phyloP scores from a whole-genome alignment of 2,888 invertebrate genomes.

The Mechanitis messenoides region DNA sequence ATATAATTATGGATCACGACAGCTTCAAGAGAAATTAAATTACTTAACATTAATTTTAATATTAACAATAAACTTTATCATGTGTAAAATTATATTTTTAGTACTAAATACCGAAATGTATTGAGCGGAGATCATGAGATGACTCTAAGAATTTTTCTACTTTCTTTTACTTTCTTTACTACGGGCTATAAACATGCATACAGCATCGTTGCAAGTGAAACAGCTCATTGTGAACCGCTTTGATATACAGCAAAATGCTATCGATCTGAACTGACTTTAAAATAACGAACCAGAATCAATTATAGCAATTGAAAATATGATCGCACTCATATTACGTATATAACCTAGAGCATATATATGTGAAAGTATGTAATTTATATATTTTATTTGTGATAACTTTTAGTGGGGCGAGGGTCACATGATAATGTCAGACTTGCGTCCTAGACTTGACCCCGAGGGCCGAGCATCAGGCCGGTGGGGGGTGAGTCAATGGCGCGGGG shows the following conservation, averaged over 20 bases:
- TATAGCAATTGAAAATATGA: slow-evolving; percentile 61
- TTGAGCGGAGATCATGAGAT: slow-evolving; percentile 15
- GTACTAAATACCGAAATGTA: neutral
- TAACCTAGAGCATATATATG: too few relatives aligned
- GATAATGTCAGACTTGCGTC: slow-evolving; percentile 43
- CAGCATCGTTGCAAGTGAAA: slow-evolving; percentile 41
- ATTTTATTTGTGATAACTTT: too few relatives aligned
- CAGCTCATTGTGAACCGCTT: slow-evolving; percentile 26
- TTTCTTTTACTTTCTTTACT: slow-evolving; percentile 68
- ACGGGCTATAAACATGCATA: slow-evolving; percentile 41
- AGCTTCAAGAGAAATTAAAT: too few relatives aligned
- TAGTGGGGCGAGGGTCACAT: neutral
- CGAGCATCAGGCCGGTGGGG: slow-evolving; percentile 33
- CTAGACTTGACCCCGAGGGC: slow-evolving; percentile 52
- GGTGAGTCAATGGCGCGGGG: slow-evolving; percentile 62
- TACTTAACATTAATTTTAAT: too few relatives aligned
- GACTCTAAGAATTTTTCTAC: slow-evolving; percentile 55
- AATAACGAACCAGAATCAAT: slow-evolving; percentile 56
- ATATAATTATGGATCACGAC: too few relatives aligned
- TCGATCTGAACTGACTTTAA: slow-evolving; percentile 69
- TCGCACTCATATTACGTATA: slow-evolving; percentile 45
- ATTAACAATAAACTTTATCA: too few relatives aligned
- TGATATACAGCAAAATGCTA: slow-evolving; percentile 43
- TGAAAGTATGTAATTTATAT: neutral
- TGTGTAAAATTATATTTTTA: too few relatives aligned